Conservation (phyloP, 2,113 vertebrate species). For the Toxostoma redivivum region DNA sequence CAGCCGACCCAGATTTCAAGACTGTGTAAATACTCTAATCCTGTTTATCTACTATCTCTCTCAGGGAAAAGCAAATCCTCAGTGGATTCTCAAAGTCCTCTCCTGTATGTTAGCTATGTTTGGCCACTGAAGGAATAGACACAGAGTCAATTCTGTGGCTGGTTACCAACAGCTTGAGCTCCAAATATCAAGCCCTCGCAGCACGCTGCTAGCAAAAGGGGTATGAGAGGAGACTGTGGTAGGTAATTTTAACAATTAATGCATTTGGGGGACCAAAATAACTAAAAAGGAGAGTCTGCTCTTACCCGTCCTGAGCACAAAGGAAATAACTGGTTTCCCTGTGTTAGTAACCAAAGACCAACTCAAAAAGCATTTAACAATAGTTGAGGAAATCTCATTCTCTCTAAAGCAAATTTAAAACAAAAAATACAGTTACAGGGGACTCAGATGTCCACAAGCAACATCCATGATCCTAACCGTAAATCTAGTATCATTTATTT, state of each 20-base stretch:
- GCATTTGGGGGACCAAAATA: neutral
- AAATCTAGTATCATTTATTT: slow-evolving; percentile 21
- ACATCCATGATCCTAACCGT: neutral
- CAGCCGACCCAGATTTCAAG: slow-evolving; percentile 34
- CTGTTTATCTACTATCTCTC: slow-evolving; percentile 29
- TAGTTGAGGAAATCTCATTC: neutral
- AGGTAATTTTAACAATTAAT: neutral
- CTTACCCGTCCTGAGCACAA: neutral
- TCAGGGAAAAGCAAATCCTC: neutral
- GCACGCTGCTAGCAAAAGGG: neutral
- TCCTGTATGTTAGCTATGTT: neutral
- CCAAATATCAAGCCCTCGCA: neutral
- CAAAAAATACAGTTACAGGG: neutral
- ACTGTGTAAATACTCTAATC: slow-evolving; percentile 42
- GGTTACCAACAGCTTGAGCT: neutral
- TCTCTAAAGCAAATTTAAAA: neutral
- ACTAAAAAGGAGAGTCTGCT: neutral
- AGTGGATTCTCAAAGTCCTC: neutral
- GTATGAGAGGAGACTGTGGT: neutral
- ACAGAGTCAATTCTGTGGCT: neutral
- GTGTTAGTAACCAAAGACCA: neutral
- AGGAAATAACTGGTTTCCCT: neutral
- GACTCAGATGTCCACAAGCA: neutral
- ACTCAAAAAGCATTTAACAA: neutral
- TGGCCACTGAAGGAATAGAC: neutral